phyloP scores from a whole-genome alignment of 2,888 invertebrate genomes.

The Scaptodrosophila latifasciaeformis region DNA sequence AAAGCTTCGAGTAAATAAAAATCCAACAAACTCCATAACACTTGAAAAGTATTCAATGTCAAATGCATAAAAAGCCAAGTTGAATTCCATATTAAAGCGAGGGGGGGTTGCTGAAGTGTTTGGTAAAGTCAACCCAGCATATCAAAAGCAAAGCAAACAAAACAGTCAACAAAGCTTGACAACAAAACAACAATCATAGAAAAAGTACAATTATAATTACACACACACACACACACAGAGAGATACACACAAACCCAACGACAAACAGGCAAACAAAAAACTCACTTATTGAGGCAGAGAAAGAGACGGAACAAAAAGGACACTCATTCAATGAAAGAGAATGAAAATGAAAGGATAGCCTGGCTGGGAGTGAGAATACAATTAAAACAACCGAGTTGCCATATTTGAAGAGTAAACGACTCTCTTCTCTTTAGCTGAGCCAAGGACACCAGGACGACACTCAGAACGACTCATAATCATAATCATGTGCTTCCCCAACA shows the following conservation, averaged over 20 bases:
- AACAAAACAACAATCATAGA: too few relatives aligned
- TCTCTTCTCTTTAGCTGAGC: too few relatives aligned
- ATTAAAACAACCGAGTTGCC: constrained; percentile 63
- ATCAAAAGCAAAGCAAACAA: too few relatives aligned
- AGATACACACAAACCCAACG: constrained; percentile 16
- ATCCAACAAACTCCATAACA: too few relatives aligned
- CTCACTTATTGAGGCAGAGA: too few relatives aligned
- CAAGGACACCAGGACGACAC: constrained; percentile 10
- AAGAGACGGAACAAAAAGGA: too few relatives aligned
- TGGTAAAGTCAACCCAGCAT: too few relatives aligned
- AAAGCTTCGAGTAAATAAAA: too few relatives aligned
- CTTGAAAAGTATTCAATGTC: constrained; percentile 21
- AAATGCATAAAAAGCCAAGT: constrained; percentile 26
- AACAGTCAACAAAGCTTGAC: too few relatives aligned
- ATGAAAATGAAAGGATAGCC: constrained; percentile 40
- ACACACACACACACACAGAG: constrained; percentile 17
- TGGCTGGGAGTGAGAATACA: constrained; percentile 34
- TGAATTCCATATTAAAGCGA: too few relatives aligned
- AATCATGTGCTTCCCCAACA: constrained; percentile 57
- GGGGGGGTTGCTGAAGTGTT: too few relatives aligned
- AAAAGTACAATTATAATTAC: constrained; percentile 43
- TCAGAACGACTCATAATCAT: constrained; percentile 54
- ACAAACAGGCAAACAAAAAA: constrained; percentile 18
- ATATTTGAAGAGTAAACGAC: constrained; percentile 58
- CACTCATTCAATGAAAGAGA: too few relatives aligned